Evolutionary conservation across 2,113 vertebrate genomes (phyloP), one percentile per base, ranked within the genome.

Genomic region (Caranx melampygus): DNA sequence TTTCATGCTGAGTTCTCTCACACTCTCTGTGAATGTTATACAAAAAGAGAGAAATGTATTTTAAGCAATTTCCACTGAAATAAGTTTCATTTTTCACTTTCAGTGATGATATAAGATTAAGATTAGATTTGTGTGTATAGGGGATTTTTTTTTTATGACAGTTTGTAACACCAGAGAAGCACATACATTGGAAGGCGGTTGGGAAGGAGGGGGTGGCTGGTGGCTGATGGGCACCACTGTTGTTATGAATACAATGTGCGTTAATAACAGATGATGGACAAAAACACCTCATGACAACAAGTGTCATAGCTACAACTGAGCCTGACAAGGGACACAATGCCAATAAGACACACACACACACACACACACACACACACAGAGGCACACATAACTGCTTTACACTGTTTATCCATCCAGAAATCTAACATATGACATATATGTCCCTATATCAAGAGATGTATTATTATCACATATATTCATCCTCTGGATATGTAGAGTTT

Each of bases 191-290:
- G 62, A 52, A 33, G 49, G 8, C 33, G 57, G 42, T 2, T 44
- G 72, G 62, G n/a, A 26, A 47, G 59, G 44, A 44, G 69, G 64
- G n/a, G 54, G 59, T 35, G 16, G 31, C 44, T 67, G 65, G 13
- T 20, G 49, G 34, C 54, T 57, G 26, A 26, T 26, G 18, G 37
- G 12, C 64, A 63, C 52, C 60, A 31, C 45, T 71, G 75, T 75
- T 86, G 86, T 87, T 87, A 80, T 84, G 85, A 86, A 76, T 68
- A 81, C 70, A 86, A 65, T 82, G 73, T 78, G 51, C 78, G 74
- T 87, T 88, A 83, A 71, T 78, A 82, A 85, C 47, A 55, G 66
- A 70, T 74, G 88, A 86, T 70, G 75, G 81, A 80, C 81, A 72
- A 11, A 90, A 90, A 88, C 59, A 18, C 31, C 64, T 63, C 63